Conservation (phyloP, 2,113 vertebrate species). For the Thalassarche chlororhynchos region DNA sequence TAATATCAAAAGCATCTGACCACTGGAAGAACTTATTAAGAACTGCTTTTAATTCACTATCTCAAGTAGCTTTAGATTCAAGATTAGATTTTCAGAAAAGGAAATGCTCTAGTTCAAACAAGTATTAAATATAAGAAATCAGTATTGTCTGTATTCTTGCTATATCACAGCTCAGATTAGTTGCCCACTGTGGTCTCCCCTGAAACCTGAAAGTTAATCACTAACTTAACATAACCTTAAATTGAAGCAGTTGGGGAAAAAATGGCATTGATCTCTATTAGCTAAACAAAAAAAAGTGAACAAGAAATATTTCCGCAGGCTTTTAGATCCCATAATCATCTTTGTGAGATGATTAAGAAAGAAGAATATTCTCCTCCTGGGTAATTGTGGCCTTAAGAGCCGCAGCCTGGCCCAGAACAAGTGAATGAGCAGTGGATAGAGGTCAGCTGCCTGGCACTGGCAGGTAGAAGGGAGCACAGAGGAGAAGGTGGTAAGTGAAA, state of each 20-base stretch:
- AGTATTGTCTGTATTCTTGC: neutral
- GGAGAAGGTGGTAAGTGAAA: neutral
- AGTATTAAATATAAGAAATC: constrained; percentile 4
- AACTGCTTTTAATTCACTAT: constrained; percentile 25
- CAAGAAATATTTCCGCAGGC: neutral
- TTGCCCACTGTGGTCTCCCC: neutral
- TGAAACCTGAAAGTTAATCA: constrained; percentile 32
- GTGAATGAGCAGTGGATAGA: neutral
- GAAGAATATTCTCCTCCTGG: neutral
- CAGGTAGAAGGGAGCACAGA: neutral
- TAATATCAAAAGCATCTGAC: constrained; percentile 44
- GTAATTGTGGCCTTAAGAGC: neutral
- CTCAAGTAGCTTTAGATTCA: constrained; percentile 51
- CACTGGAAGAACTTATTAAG: constrained; percentile 42
- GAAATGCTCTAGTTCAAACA: neutral
- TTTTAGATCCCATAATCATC: neutral
- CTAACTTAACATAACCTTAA: neutral
- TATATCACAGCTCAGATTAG: neutral
- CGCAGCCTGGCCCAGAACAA: neutral
- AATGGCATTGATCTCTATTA: neutral
- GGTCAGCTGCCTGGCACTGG: neutral
- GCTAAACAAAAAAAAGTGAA: neutral
- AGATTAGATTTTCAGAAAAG: constrained; percentile 47
- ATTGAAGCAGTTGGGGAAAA: neutral
- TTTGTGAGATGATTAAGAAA: neutral